These are phyloP conservation scores for Orestias chungarensis DNA, from an alignment of 2,797 vertebrate species.

Conservation along the genomic window DNA sequence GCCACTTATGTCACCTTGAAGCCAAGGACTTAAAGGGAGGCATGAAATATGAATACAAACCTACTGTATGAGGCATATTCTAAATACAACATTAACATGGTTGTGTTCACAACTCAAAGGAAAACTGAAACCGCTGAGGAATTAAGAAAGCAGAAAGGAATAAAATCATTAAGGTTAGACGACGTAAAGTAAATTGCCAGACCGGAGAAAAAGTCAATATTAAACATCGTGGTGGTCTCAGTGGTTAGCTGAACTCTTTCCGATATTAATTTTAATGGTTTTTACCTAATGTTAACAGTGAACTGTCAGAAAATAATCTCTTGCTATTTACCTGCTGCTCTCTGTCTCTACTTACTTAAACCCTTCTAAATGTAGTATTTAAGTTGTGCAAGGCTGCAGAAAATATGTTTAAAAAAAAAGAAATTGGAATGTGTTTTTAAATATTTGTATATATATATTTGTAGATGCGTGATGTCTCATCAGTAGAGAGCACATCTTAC, in stretches of 20 bases:
- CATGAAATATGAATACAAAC: too few species aligned
- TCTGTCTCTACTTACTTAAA: slow-evolving; percentile 9
- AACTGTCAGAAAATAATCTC: slow-evolving; percentile 3
- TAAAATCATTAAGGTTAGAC: not conserved
- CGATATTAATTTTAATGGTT: slow-evolving; percentile 29
- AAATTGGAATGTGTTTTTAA: not conserved
- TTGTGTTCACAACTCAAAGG: slow-evolving; percentile 8
- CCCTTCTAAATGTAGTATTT: slow-evolving; percentile 5
- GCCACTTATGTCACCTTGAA: too few species aligned
- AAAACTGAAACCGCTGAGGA: not conserved
- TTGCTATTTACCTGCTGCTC: slow-evolving; percentile 13
- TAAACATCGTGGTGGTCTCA: slow-evolving; percentile 14
- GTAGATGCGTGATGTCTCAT: not conserved
- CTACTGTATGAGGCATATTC: too few species aligned
- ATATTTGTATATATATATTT: slow-evolving; percentile 2
- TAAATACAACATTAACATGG: too few species aligned
- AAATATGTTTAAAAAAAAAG: not conserved
- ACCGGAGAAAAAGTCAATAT: slow-evolving; percentile 35
- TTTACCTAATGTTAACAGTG: too few species aligned
- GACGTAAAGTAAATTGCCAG: slow-evolving; percentile 16
- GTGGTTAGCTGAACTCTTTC: slow-evolving; percentile 20
- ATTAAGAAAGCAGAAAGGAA: not conserved
- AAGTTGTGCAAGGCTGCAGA: slow-evolving; percentile 2
- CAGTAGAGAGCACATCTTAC: not conserved
- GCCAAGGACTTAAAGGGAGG: too few species aligned